Conservation (phyloP, 2,113 vertebrate genomes). For the Protomyctophum bolini region DNA sequence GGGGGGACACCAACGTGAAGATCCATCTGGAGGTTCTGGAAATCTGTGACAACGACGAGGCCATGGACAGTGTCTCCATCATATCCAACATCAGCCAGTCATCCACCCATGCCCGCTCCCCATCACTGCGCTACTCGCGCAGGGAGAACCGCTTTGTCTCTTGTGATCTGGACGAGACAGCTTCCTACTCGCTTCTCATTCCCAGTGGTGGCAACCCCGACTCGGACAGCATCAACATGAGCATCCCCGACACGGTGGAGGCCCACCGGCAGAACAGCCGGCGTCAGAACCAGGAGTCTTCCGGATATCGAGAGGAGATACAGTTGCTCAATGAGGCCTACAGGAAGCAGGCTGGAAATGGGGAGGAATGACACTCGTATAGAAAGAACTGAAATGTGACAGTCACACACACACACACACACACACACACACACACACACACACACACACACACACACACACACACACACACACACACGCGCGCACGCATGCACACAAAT, state of each 20-base stretch:
- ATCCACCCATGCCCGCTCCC: constrained; percentile 90
- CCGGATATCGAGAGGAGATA: constrained; percentile 92
- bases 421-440: background rate
- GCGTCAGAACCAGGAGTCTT: constrained; percentile 81
- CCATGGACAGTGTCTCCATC: constrained; percentile 96
- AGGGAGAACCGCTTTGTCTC: constrained; percentile 96
- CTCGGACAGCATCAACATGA: constrained; percentile 88
- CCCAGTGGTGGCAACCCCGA: constrained; percentile 85
- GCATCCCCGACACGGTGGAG: constrained; percentile 97
- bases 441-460: too few relatives aligned
- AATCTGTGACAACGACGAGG: constrained; percentile 94
- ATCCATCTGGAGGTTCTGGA: constrained; percentile 97
- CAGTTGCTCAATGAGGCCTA: constrained; percentile 94
- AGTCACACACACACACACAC: background rate
- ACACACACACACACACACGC: background rate
- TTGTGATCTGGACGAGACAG: constrained; percentile 92
- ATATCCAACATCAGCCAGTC: constrained; percentile 98
- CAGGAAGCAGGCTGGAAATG: constrained; percentile 79
- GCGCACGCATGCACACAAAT: background rate
- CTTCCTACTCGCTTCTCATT: constrained; percentile 94
- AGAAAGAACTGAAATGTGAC: background rate
- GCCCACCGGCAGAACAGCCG: constrained; percentile 92
- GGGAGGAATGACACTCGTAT: constrained; percentile 51
- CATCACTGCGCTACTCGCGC: constrained; percentile 92
- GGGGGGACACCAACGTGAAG: constrained; percentile 91